A percentile compares a stretch with the other conserved stretches of the same genome.
Conservation (phyloP, 2,113 vertebrate species). For the Protomyctophum bolini region DNA sequence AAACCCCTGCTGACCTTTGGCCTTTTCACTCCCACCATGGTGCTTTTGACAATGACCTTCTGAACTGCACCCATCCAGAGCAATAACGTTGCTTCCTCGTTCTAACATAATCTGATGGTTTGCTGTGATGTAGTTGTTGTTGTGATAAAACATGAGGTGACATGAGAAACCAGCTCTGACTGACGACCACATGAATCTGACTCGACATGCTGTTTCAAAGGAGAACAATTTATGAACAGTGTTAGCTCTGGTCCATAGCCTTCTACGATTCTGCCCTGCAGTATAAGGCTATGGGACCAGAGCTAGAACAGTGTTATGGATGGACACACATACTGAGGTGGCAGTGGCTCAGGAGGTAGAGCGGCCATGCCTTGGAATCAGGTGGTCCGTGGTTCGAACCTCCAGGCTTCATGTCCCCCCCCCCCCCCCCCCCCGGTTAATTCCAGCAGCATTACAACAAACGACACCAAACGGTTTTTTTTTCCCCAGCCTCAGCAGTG, state of each 20-base stretch:
- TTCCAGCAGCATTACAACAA: too few species aligned
- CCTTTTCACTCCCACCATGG: slow-evolving; percentile 32
- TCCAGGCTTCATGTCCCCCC: too few species aligned
- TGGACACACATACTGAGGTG: neutral
- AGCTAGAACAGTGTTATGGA: too few species aligned
- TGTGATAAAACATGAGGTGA: neutral
- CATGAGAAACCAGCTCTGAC: slow-evolving; percentile 23
- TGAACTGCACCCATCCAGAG: slow-evolving; percentile 36
- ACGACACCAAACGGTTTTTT: too few species aligned
- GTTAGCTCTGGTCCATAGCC: too few species aligned
- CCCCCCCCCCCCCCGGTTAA: too few species aligned
- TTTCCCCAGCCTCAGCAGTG: too few species aligned
- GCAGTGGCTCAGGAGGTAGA: neutral
- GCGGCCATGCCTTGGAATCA: too few species aligned
- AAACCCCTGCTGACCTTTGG: slow-evolving; percentile 46
- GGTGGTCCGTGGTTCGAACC: too few species aligned
- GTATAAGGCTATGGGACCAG: too few species aligned
- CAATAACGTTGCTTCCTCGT: slow-evolving; percentile 41
- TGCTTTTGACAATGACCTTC: slow-evolving; percentile 46
- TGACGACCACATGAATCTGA: slow-evolving; percentile 20
- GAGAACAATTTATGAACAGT: slow-evolving; percentile 3
- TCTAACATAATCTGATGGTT: slow-evolving; percentile 46
- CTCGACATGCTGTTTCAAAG: neutral
- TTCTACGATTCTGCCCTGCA: too few species aligned
- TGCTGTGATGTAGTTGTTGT: neutral